Base-by-base conservation (phyloP, 2,113 vertebrate species). In the Turdus rufiventris region DNA sequence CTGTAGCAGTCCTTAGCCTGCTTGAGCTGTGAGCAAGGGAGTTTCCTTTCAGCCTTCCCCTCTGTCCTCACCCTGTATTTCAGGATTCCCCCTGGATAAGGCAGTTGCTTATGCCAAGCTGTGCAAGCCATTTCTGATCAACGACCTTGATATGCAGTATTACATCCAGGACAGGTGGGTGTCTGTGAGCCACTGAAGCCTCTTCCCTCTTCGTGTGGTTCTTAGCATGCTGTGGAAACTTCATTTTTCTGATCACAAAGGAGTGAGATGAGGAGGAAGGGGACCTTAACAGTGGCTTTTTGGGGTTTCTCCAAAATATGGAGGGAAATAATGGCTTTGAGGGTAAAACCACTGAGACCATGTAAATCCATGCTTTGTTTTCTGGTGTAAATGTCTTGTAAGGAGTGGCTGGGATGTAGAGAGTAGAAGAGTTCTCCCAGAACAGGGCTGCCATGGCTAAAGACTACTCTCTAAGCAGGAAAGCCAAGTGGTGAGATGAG, bases 101-200 rank as follows among this genome's bases (percentile, higher is more conserved):
- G 99, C 99, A 8, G 99, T 99, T 94, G 98, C 99, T 96, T 99
- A 99, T 36, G 98, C 99, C 91, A 99, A 98, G 90, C 98, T 99
- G 76, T 98, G 99, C 96, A 99, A 98, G 82, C 99, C 99, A 11
- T 98, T 99, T 92, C 98, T 99, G 92, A 99, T 99, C 95, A 99
- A 99, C 51, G 99, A 99, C 96, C 98, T 99, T 95, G 98, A 99
- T 88, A 99, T 99, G 99, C 99, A 99, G 97, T 99, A 99, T 98
- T 99, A 98, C 94, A 99, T 99, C 96, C 99, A 99, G 97, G 99
- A 99, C 98, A 99, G 99, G 99, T 99, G 96, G 50, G 96, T 65
- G 83, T 53, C 63, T 84, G 20, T 88, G 83, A 12, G 48, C 54
- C 18, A 3, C 29, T 89, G n/a, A 62, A 79, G n/a, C 60, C 33